Evolutionary conservation across 2,888 invertebrate genomes (phyloP).

Genomic region (Drosophila paracracens): DNA sequence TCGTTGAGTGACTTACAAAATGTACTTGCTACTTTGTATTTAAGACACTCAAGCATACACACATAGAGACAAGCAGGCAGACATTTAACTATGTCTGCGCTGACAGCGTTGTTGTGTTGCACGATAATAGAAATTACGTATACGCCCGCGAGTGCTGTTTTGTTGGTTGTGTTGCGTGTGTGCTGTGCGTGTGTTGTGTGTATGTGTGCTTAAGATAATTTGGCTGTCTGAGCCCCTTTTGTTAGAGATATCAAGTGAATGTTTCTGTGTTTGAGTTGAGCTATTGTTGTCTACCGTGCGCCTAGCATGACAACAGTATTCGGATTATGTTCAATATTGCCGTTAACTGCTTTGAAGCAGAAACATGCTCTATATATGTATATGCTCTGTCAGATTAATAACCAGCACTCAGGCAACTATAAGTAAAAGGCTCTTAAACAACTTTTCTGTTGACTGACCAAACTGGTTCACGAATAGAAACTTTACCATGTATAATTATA

Average conservation of each 20-base stretch:
- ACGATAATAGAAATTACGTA: conserved; percentile 58
- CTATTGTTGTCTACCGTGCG: conserved; percentile 28
- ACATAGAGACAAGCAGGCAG: neutral
- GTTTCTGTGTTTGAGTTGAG: conserved; percentile 1
- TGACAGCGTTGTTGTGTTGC: conserved; percentile 21
- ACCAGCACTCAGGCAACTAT: neutral
- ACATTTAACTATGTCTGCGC: conserved; percentile 7
- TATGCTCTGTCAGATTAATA: conserved; percentile 2
- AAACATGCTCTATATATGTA: neutral
- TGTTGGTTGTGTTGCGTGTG: neutral
- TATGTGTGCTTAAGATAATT: conserved; percentile 10
- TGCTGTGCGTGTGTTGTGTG: neutral
- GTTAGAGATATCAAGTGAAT: conserved; percentile 35
- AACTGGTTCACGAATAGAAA: neutral
- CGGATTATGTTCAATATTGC: conserved; percentile 15
- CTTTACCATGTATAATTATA: neutral
- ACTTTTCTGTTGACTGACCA: neutral
- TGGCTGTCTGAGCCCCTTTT: conserved; percentile 27
- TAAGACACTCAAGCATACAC: conserved; percentile 7
- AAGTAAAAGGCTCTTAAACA: too few relatives aligned
- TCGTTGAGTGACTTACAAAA: conserved; percentile 27
- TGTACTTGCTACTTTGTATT: conserved; percentile 5
- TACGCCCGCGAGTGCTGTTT: conserved; percentile 44
- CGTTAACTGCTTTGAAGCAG: neutral
- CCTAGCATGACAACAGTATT: conserved; percentile 16